phyloP scores from a whole-genome alignment of 2,888 invertebrate species.

The Dolichopus griseipennis region DNA sequence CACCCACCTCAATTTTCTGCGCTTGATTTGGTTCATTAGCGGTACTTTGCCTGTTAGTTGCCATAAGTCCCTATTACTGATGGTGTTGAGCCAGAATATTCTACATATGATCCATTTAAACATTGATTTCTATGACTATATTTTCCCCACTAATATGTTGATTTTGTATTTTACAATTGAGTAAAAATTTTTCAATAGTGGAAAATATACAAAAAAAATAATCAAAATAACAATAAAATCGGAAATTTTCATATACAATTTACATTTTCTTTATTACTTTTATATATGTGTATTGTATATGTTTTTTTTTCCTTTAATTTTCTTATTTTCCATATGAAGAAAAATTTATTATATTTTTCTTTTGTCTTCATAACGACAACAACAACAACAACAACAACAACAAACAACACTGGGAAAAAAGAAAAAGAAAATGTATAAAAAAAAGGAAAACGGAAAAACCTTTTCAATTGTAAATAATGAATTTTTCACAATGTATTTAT shows the following conservation, averaged over 20 bases:
- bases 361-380: not conserved
- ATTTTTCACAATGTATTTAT: constrained; percentile 6
- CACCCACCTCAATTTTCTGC: no score
- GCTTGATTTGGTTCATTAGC: no score
- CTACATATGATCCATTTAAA: no score
- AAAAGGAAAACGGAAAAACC: not conserved
- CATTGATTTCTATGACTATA: no score
- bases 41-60: no score
- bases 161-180: no score
- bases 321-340: not conserved
- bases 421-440: not conserved
- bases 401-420: not conserved
- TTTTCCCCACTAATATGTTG: no score
- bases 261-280: not conserved
- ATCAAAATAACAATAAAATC: not conserved
- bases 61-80: no score
- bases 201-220: not conserved
- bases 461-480: constrained; percentile 6
- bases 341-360: not conserved
- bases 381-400: not conserved
- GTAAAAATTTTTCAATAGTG: not conserved
- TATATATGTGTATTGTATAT: no score
- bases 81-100: no score
- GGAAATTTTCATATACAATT: not conserved
- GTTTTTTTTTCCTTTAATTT: no score